phyloP scores from a whole-genome alignment of 1,140 invertebrate genomes.

The Araneus ventricosus region DNA sequence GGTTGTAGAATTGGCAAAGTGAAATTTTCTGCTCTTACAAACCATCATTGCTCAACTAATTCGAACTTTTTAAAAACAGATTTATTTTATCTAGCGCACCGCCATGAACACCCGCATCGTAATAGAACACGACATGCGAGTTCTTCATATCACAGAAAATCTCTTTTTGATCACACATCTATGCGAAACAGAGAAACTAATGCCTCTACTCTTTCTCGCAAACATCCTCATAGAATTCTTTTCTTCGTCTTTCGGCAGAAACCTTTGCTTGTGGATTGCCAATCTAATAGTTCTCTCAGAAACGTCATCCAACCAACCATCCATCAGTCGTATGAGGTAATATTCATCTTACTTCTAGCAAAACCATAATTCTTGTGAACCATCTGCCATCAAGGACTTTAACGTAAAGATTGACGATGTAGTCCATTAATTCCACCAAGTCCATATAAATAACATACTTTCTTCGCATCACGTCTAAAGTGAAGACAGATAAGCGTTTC shows the following conservation, averaged over 20 bases:
- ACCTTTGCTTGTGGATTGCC: background rate
- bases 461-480: background rate
- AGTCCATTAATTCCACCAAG: background rate
- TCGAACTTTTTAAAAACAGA: background rate
- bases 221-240: background rate
- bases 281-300: background rate
- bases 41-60: background rate
- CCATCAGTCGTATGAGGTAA: background rate
- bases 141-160: constrained; percentile 23
- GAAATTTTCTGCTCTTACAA: background rate
- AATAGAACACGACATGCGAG: background rate
- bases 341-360: background rate
- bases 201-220: background rate
- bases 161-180: constrained; percentile 29
- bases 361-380: background rate
- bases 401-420: background rate
- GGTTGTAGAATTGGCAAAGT: background rate
- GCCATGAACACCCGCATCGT: background rate
- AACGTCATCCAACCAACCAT: background rate
- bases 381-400: background rate
- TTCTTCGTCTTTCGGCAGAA: background rate
- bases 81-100: background rate
- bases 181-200: background rate
- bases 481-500: background rate
- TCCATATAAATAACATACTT: background rate